Evolutionary conservation across 2,888 invertebrate species (phyloP).

Genomic region (Lypha dubia): DNA sequence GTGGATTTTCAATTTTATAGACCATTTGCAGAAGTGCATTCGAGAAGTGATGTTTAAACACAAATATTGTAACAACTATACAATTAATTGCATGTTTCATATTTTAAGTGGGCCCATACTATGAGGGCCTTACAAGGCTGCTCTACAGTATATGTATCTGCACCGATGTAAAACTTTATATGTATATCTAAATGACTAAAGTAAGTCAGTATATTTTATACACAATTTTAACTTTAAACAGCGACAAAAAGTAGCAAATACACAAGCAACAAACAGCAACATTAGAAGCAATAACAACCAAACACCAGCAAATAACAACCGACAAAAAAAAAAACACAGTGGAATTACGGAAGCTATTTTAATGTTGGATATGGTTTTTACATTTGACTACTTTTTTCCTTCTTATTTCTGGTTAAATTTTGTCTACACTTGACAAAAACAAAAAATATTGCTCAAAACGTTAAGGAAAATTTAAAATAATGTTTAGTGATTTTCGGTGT

Average conservation of each 20-base stretch:
- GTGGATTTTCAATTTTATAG: background rate
- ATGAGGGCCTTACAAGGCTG: background rate
- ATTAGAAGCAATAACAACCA: constrained; percentile 31
- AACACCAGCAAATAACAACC: constrained; percentile 25
- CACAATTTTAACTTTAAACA: constrained; percentile 42
- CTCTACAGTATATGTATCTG: background rate
- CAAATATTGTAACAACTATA: too few species aligned
- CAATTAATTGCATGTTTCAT: too few species aligned
- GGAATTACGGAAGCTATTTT: constrained; percentile 57
- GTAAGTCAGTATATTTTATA: constrained; percentile 43
- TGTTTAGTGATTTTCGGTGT: too few species aligned
- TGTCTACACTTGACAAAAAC: constrained; percentile 28
- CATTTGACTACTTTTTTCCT: constrained; percentile 25
- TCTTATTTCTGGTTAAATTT: constrained; percentile 5
- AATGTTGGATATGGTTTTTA: constrained; percentile 62
- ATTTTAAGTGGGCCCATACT: too few species aligned
- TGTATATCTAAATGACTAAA: constrained; percentile 40
- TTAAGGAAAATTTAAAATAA: too few species aligned
- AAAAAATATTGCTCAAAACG: background rate
- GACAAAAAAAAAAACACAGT: constrained; percentile 48
- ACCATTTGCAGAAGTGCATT: background rate
- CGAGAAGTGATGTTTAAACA: background rate
- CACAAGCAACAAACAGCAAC: constrained; percentile 24
- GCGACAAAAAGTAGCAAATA: constrained; percentile 23
- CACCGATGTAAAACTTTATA: background rate